Base-by-base conservation (phyloP, 1,140 invertebrate genomes). In the Microvelia longipes region DNA sequence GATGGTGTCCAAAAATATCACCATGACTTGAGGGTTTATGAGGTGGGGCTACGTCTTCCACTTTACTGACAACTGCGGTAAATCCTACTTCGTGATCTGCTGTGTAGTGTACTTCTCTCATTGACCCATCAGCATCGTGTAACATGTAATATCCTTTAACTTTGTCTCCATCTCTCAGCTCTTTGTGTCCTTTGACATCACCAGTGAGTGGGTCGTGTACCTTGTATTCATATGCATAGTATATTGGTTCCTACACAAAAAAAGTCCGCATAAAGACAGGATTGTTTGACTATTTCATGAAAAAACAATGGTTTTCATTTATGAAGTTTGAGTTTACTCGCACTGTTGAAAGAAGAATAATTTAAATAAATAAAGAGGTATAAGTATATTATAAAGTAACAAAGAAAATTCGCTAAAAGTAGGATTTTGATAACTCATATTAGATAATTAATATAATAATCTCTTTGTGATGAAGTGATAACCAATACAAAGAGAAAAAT, bases 181-280 rank as follows among this genome's bases (percentile, higher is more conserved):
- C 28, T 79, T 77, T n/a, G 78, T 77, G 81, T 26, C 74, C 77
- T 70, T 84, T 83, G 30, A 81, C 77, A 76, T 85, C 84, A 29
- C 80, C 80, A 1, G 82, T 84, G 35, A 81, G 76, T 1, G 80
- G 80, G 70, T 85, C 84, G 73, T 82, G 79, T 1, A 85, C 83
- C 19, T 80, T 81, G 75, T 86, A 85, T 68, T 82, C 82, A 75
- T 80, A 85, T 30, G 79, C 77, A 73, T 86, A 85, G n/a, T 80
- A 77, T 28, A 29, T 13, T 15, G 68, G 35, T 2, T 28, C 35
- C 68, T 69, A 28, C 35, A 50, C 35, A 50, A 5, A 50, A 50
- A 50, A 50, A 50, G 35, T 50, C 35, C 5, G 5, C 35, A n/a
- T n/a, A n/a, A n/a, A n/a, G n/a, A n/a, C 35, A 50, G 5, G 5